Conservation (phyloP, 2,113 vertebrate genomes). For the Brachirus orientalis region DNA sequence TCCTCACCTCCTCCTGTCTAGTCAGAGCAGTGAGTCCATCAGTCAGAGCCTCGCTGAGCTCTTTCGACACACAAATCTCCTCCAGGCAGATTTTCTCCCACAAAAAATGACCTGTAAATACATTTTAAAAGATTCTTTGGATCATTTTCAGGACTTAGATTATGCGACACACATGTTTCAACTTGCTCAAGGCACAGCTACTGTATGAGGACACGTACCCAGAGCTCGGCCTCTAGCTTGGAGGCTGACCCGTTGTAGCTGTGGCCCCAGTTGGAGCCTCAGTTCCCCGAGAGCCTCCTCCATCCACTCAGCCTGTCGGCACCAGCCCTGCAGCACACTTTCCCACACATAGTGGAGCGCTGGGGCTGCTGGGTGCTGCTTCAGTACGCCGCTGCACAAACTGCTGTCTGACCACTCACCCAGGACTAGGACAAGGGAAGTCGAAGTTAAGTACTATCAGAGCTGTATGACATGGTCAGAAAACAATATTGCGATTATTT, state of each 20-base stretch:
- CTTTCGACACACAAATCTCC: constrained; percentile 46
- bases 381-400: not conserved
- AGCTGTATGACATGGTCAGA: no score
- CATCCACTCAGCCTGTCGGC: constrained; percentile 78
- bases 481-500: no score
- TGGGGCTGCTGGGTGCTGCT: constrained; percentile 44
- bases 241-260: constrained; percentile 71
- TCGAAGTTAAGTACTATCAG: no score
- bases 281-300: constrained; percentile 80
- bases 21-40: constrained; percentile 81
- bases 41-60: constrained; percentile 79
- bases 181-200: not conserved
- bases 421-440: constrained; percentile 76
- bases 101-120: constrained; percentile 82
- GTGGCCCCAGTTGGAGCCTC: constrained; percentile 68
- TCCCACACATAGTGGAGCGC: constrained; percentile 78
- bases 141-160: not conserved
- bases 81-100: constrained; percentile 77
- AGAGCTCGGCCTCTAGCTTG: constrained; percentile 79
- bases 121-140: constrained; percentile 1
- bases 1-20: constrained; percentile 74
- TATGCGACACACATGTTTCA: not conserved
- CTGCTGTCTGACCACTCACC: constrained; percentile 82
- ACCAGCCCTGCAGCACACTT: constrained; percentile 81
- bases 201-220: constrained; percentile 72